Conservation (phyloP, 2,888 invertebrate species). For the Balanococcus diminutus region DNA sequence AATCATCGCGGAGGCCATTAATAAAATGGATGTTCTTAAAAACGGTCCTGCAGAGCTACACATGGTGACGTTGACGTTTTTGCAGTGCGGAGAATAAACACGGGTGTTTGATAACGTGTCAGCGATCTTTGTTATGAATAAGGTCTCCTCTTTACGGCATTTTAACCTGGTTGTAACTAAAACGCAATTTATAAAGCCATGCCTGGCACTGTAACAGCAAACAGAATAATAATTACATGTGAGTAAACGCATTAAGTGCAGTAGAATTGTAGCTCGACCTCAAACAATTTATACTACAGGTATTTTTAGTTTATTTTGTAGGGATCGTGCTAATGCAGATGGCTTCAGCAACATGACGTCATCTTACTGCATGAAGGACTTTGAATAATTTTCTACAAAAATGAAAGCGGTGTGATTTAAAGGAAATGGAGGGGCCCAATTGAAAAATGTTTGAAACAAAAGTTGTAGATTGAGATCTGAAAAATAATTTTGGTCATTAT, state of each 20-base stretch:
- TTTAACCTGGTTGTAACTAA: conserved; percentile 59
- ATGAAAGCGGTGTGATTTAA: too few species aligned
- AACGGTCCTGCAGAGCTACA: conserved; percentile 60
- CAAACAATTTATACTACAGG: too few species aligned
- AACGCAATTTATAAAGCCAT: conserved; percentile 60
- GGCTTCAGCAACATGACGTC: too few species aligned
- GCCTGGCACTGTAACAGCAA: conserved; percentile 59
- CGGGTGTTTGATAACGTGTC: conserved; percentile 60
- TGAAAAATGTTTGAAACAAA: too few species aligned
- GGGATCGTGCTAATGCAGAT: too few species aligned
- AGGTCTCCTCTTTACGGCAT: conserved; percentile 60
- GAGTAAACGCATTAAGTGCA: background rate
- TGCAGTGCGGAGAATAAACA: conserved; percentile 59
- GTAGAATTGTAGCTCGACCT: too few species aligned
- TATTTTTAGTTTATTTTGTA: too few species aligned
- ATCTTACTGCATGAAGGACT: too few species aligned
- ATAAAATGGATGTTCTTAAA: background rate
- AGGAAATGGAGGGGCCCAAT: too few species aligned
- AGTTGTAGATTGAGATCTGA: too few species aligned
- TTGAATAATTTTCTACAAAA: too few species aligned
- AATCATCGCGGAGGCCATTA: background rate
- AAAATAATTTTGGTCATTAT: too few species aligned
- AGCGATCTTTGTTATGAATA: conserved; percentile 60
- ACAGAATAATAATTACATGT: conserved; percentile 45
- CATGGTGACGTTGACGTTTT: conserved; percentile 56